Base-by-base conservation (phyloP, 2,113 vertebrate species). In the Notarius lentiginosus region DNA sequence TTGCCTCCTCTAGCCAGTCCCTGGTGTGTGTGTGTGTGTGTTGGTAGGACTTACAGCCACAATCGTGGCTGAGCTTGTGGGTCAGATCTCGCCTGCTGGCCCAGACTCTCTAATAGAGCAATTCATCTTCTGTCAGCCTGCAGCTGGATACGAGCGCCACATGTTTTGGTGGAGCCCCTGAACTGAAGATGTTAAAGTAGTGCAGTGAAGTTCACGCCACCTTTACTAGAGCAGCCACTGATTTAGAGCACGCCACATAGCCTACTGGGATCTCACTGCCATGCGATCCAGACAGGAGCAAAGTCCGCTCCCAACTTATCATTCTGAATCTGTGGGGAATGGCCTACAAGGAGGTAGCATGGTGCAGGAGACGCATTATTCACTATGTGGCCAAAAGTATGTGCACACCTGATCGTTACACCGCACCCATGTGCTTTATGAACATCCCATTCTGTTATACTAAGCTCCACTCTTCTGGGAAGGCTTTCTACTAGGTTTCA, bases 121-220 rank as follows among this genome's bases (percentile, higher is more conserved):
- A 88, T 92, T 86, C 60, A 83, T 91, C 85, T 91, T 79, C 80
- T 89, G 90, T 91, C 91, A 92, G 87, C 66, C 72, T 81, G 84
- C 91, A 90, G 89, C 86, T 87, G 90, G 85, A 77, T 81, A 83
- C 82, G 11, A 82, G 68, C 34, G 70, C 51, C 80, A 53, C 60
- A 47, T 41, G 20, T 81, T 85, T 56, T 22, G 49, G 27, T 72
- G 55, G 18, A 58, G 41, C 75, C 41, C 41, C 49, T 70, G 75
- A n/a, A 83, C 75, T 84, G 66, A 86, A 73, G 65, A 83, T n/a
- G 27, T 60, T 72, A 63, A 55, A 79, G 65, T 79, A 56, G 65
- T 55, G 53, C 61, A 11, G 60, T 58, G 47, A 77, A 34, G 27
- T 60, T 76, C 73, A 30, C 55, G 55, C 61, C 65, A 51, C 70